Evolutionary conservation across 2,113 vertebrate genomes (phyloP), one percentile per base, ranked within the genome.

Genomic region (Brachyistius frenatus): DNA sequence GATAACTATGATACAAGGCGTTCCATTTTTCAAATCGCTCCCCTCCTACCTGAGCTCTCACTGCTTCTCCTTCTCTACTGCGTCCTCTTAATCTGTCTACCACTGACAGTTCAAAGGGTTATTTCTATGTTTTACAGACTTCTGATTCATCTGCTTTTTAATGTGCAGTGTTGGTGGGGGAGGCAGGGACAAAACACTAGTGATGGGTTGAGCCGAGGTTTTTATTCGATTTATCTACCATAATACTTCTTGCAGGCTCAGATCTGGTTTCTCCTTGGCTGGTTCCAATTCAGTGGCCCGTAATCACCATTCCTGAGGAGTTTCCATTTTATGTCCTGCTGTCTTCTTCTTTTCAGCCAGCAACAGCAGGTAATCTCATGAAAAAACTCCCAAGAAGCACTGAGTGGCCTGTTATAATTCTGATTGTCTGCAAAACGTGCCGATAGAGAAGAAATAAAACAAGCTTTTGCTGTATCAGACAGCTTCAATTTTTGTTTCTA

Each of bases 261-360:
- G 90, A 89, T 91, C 83, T 90, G 76, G 86, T 92, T 91, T 92
- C 90, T 78, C 32, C 35, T 55, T 88, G 83, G 80, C 69, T 88
- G 87, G 79, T 89, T 93, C 89, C 75, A 88, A 90, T 91, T 91
- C 71, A 78, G 60, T 44, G 44, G 72, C 66, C 84, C 80, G 66
- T 90, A 90, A 89, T 92, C 89, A 85, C 86, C 68, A 77, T 86
- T 87, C 84, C 72, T 84, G 32, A 71, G 60, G 72, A 92, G 66
- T 81, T 85, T 83, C 77, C 73, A 80, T 58, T 87, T 90, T 84
- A 86, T 85, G 71, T 81, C 60, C 76, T 14, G 15, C 44, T 86
- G 80, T 85, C 74, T 49, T 89, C 63, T 76, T 80, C 60, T 77
- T 66, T 72, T 74, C 54, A 81, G 70, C 66, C 77, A 79, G 56